A percentile compares a stretch with the other conserved stretches of the same genome.
phyloP scores from a whole-genome alignment of 1,140 invertebrate genomes.

The Fopius arisanus region DNA sequence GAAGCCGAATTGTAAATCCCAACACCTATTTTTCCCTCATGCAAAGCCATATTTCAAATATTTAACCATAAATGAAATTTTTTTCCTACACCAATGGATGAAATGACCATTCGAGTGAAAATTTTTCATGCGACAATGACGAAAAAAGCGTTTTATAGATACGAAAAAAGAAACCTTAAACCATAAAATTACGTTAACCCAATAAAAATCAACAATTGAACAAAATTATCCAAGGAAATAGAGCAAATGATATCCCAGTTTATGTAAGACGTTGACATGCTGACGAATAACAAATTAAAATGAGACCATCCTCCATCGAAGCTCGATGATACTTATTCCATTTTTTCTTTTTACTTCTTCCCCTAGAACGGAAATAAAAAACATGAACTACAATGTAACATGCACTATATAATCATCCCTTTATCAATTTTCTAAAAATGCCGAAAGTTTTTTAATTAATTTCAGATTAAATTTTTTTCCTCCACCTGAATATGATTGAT shows the following conservation, averaged over 20 bases:
- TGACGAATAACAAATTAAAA: conserved; percentile 41
- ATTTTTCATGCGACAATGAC: not conserved
- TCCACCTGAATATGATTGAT: conserved; percentile 14
- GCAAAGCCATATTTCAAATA: not conserved
- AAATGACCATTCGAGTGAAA: not conserved
- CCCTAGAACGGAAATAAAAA: conserved; percentile 61
- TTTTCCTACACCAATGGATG: not conserved
- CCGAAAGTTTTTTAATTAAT: not conserved
- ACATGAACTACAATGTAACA: conserved; percentile 47
- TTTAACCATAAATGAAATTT: not conserved
- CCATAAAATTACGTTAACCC: not conserved
- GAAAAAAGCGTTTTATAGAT: too few species aligned
- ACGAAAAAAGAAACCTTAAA: not conserved
- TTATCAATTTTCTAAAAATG: not conserved
- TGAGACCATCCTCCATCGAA: conserved; percentile 37
- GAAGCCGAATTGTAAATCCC: not conserved
- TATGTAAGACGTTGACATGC: conserved; percentile 51
- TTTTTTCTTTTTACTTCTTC: conserved; percentile 57
- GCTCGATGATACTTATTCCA: conserved; percentile 52
- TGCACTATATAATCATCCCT: conserved; percentile 38
- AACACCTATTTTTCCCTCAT: conserved; percentile 1
- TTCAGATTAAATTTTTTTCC: not conserved
- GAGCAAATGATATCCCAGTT: conserved; percentile 23
- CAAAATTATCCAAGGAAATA: conserved; percentile 4
- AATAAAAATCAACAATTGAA: not conserved